Percentiles rank a stretch among this genome's conserved stretches.
These are phyloP conservation scores for Tragelaphus imberbis DNA, from an alignment of 2,113 vertebrate species.

Conservation along the genomic window DNA sequence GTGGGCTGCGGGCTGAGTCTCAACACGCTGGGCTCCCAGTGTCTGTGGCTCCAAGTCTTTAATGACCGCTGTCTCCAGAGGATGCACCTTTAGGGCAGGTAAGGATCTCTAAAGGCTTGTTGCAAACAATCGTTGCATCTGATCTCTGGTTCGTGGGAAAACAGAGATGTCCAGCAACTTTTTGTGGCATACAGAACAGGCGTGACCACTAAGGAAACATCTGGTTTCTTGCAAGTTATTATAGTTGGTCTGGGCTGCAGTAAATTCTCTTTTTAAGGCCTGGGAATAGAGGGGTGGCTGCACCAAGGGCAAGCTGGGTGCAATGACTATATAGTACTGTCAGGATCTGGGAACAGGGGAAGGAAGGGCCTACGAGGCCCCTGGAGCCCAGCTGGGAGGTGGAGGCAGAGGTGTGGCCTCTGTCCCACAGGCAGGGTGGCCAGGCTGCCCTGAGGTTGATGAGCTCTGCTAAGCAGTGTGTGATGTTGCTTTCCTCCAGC, in stretches of 20 bases:
- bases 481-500: not conserved
- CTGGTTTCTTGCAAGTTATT: not conserved
- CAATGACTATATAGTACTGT: not conserved
- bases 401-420: not conserved
- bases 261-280: not conserved
- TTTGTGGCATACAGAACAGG: not conserved
- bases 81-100: not conserved
- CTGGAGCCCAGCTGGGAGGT: not conserved
- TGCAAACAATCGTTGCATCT: not conserved
- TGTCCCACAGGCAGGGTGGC: not conserved
- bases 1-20: not conserved
- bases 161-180: not conserved
- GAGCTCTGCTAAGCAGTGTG: not conserved
- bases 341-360: not conserved
- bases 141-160: not conserved
- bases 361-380: not conserved
- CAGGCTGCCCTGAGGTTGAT: not conserved
- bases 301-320: not conserved
- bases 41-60: not conserved
- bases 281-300: not conserved
- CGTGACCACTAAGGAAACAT: not conserved
- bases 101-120: not conserved
- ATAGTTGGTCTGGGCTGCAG: not conserved
- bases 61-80: accelerated
- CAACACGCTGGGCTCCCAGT: not conserved